Conservation (phyloP, 2,797 vertebrate genomes). For the Peromyscus nudipes region DNA sequence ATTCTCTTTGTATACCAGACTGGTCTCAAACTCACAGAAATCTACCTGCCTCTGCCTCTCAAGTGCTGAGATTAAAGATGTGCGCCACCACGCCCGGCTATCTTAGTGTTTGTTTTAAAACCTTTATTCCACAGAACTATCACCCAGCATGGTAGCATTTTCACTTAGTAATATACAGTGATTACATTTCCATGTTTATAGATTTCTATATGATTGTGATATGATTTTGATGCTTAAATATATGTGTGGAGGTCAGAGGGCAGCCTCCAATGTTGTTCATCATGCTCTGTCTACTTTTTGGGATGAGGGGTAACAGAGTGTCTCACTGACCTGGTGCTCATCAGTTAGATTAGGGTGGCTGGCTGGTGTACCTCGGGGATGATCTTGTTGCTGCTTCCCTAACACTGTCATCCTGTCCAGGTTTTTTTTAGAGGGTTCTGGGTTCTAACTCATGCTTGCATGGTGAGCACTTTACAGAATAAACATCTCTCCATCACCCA, state of each 20-base stretch:
- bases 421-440: not conserved
- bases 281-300: not conserved
- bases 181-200: not conserved
- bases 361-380: not conserved
- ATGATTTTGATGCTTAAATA: not conserved
- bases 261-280: not conserved
- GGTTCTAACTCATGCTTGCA: not conserved
- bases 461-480: not conserved
- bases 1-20: not conserved
- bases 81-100: accelerated
- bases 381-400: not conserved
- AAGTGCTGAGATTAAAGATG: not conserved
- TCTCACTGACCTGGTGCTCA: too few species aligned
- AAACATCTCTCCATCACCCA: not conserved
- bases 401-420: not conserved
- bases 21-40: not conserved
- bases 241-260: not conserved
- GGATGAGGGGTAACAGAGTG: not conserved
- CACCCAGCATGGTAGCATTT: not conserved
- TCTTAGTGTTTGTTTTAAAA: not conserved
- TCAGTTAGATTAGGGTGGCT: not conserved
- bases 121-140: not conserved
- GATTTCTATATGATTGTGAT: not conserved
- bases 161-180: not conserved
- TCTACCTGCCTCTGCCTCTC: not conserved